Base-by-base conservation (phyloP, 2,888 invertebrate species). In the Flexamia atlantica region DNA sequence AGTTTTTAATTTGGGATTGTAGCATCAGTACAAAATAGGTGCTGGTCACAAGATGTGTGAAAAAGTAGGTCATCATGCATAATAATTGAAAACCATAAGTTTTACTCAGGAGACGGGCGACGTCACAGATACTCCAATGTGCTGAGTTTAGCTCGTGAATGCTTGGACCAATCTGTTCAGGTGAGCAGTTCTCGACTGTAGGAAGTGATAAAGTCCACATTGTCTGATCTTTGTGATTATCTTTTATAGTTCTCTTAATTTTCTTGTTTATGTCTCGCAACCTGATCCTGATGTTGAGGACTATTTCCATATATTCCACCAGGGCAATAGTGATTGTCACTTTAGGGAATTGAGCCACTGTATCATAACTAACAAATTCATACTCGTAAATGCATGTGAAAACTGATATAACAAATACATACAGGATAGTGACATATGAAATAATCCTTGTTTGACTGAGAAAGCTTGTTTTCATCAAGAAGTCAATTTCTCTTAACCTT, bases 401-500 rank as follows among this genome's bases (percentile, higher is more conserved):
- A 40, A 40, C 10, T 20, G 23, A 17, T n/a, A 20, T n/a, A 36
- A 70, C 20, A 7, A 70, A 10, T 7, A 36, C n/a, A 20, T 70
- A 40, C 23, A 70, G 1, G 10, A 70, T 70, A 7, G 1, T 20
- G 20, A 70, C 1, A 40, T 70, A 70, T 9, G 70, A 70, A 40
- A 70, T 40, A 20, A 36, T 40, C 10, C 40, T 14, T 23, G n/a
- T 40, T 7, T 20, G 25, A 14, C 64, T 28, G 23, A 12, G n/a
- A 10, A 40, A 12, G 7, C 20, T 20, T 36, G 36, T 40, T n/a
- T 36, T 70, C 40, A 70, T 10, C 12, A 70, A 36, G 14, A 40
- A 70, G 40, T 70, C 40, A 28, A 70, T 36, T 40, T 70, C 70
- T 40, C 70, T 70, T 40, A 70, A 40, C 40, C 17, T 70, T 0